Evolutionary conservation across 2,888 invertebrate genomes (phyloP).

Genomic region (Brachypterus glaber): DNA sequence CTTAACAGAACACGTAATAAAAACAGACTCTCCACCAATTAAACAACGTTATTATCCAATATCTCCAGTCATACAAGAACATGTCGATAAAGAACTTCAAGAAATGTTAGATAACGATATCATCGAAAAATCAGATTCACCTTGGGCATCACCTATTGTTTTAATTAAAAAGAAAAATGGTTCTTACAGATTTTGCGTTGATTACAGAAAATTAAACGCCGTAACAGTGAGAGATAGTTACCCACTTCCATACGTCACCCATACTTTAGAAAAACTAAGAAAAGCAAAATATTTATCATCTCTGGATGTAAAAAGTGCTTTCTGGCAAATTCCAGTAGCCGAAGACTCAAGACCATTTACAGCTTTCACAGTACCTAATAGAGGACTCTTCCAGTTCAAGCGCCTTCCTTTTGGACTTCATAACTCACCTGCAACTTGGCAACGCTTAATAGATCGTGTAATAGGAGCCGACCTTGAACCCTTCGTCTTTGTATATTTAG

Average conservation of each 20-base stretch:
- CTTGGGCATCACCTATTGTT: neutral
- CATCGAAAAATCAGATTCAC: neutral
- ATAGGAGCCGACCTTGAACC: no score
- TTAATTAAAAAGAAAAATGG: neutral
- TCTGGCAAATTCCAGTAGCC: constrained; percentile 22
- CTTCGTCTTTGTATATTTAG: no score
- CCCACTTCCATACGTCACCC: constrained; percentile 22
- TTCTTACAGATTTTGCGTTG: constrained; percentile 3
- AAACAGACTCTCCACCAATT: neutral
- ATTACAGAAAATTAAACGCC: constrained; percentile 15
- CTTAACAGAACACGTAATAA: neutral
- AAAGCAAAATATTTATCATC: constrained; percentile 24
- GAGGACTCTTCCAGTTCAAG: no score
- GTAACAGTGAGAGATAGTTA: constrained; percentile 25
- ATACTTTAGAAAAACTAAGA: constrained; percentile 23
- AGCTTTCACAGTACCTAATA: constrained; percentile 23
- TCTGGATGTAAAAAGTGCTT: constrained; percentile 23
- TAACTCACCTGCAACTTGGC: no score
- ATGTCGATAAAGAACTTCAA: neutral
- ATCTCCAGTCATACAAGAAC: neutral
- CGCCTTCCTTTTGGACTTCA: no score
- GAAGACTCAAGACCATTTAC: constrained; percentile 18
- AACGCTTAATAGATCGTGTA: no score
- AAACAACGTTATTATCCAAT: neutral
- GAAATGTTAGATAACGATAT: neutral